Percentiles rank a stretch among this genome's conserved stretches.
These are phyloP conservation scores for Ridgeia piscesae DNA, from an alignment of 1,140 invertebrate genomes.

Conservation along the genomic window DNA sequence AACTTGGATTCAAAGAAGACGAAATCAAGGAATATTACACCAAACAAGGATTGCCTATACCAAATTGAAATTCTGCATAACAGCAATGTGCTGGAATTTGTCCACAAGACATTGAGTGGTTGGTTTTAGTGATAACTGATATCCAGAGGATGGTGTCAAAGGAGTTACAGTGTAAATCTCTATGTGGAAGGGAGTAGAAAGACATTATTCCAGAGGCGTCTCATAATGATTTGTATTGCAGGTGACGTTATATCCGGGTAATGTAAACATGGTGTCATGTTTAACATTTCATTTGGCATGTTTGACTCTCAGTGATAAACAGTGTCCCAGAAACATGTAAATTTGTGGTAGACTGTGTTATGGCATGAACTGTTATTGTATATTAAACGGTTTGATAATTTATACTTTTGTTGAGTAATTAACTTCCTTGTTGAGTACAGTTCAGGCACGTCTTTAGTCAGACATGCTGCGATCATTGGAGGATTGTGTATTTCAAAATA, in stretches of 20 bases:
- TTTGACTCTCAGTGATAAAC: not conserved
- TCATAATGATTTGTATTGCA: not conserved
- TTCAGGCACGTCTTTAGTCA: too few relatives aligned
- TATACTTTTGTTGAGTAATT: not conserved
- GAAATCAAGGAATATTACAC: not conserved
- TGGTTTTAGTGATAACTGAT: not conserved
- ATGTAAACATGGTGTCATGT: not conserved
- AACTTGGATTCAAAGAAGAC: slow-evolving; percentile 12
- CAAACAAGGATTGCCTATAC: not conserved
- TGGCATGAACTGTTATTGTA: not conserved
- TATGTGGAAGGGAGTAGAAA: not conserved
- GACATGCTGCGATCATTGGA: not conserved
- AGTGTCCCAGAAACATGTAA: not conserved
- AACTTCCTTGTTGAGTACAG: too few relatives aligned
- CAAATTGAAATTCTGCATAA: not conserved
- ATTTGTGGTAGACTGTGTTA: not conserved
- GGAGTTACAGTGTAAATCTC: not conserved
- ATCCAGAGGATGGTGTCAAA: not conserved
- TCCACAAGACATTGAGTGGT: not conserved
- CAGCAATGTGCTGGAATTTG: not conserved
- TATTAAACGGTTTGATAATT: not conserved
- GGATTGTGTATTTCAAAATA: not conserved
- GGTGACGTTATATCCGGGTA: not conserved
- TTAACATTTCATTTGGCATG: not conserved
- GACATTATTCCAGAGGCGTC: too few relatives aligned